phyloP scores from a whole-genome alignment of 2,888 invertebrate species.

The Ornithoptera alexandrae region DNA sequence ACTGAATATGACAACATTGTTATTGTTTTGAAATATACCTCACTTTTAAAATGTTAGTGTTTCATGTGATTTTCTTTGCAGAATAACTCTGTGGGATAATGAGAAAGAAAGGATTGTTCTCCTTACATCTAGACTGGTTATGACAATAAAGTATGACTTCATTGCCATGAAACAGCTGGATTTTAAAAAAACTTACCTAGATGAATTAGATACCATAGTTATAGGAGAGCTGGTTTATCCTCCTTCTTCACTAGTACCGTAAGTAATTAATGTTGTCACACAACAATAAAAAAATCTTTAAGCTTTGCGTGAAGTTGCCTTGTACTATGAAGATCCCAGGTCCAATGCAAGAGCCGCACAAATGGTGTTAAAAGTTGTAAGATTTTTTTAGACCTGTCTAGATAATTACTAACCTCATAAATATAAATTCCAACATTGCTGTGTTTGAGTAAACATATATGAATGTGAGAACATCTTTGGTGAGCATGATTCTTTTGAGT shows the following conservation, averaged over 20 bases:
- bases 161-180: constrained; percentile 88
- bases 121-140: constrained; percentile 85
- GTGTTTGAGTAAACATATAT: too few species aligned
- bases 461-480: too few species aligned
- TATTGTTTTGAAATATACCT: not conserved
- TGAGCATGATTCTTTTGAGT: too few species aligned
- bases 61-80: constrained; percentile 58
- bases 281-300: not conserved
- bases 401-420: too few species aligned
- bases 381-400: too few species aligned
- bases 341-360: too few species aligned
- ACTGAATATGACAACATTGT: too few species aligned
- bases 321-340: too few species aligned
- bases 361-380: too few species aligned
- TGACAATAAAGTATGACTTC: constrained; percentile 91
- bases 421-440: too few species aligned
- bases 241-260: constrained; percentile 89
- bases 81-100: constrained; percentile 93
- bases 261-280: constrained; percentile 66
- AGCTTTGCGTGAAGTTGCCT: not conserved
- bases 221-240: constrained; percentile 91
- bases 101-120: constrained; percentile 90
- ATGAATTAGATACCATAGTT: constrained; percentile 85
- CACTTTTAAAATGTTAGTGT: not conserved
- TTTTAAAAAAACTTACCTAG: constrained; percentile 83